Evolutionary conservation across 2,888 invertebrate genomes (phyloP).

Genomic region (Antheraea yamamai): DNA sequence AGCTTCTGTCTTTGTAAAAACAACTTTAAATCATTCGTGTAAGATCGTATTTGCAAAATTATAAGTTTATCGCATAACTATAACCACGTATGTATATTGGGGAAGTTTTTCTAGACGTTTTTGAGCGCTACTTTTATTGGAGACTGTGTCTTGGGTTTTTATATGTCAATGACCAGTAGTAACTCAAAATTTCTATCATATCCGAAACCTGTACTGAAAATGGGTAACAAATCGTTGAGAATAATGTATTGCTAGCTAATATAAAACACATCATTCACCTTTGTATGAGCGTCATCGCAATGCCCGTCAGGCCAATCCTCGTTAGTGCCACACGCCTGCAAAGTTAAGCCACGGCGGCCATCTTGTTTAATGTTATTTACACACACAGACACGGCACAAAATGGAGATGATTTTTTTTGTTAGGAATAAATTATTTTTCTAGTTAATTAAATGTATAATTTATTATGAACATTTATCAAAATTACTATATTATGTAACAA

Average conservation of each 20-base stretch:
- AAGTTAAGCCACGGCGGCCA: slow-evolving; percentile 62
- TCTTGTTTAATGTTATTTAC: slow-evolving; percentile 74
- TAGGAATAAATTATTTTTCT: background rate
- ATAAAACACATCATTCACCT: slow-evolving; percentile 65
- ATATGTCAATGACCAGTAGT: too few species aligned
- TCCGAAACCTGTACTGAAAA: too few species aligned
- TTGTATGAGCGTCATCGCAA: slow-evolving; percentile 75
- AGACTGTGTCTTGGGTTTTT: too few species aligned
- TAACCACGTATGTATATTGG: too few species aligned
- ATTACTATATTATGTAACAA: slow-evolving; percentile 20
- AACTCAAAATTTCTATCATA: too few species aligned
- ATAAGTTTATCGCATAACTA: too few species aligned
- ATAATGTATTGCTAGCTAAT: slow-evolving; percentile 29
- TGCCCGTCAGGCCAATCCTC: slow-evolving; percentile 74
- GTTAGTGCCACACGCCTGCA: slow-evolving; percentile 72
- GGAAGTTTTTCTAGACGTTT: too few species aligned
- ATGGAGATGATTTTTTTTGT: slow-evolving; percentile 44
- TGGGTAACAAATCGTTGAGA: slow-evolving; percentile 3
- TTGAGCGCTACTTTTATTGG: too few species aligned
- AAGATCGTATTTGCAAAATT: too few species aligned
- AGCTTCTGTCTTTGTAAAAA: too few species aligned
- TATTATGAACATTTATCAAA: background rate
- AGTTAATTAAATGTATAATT: background rate
- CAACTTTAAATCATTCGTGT: too few species aligned
- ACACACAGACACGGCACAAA: slow-evolving; percentile 50